Evolutionary conservation across 2,888 invertebrate genomes (phyloP), one percentile per base, ranked within the genome.

Genomic region (Schizaphis graminum): DNA sequence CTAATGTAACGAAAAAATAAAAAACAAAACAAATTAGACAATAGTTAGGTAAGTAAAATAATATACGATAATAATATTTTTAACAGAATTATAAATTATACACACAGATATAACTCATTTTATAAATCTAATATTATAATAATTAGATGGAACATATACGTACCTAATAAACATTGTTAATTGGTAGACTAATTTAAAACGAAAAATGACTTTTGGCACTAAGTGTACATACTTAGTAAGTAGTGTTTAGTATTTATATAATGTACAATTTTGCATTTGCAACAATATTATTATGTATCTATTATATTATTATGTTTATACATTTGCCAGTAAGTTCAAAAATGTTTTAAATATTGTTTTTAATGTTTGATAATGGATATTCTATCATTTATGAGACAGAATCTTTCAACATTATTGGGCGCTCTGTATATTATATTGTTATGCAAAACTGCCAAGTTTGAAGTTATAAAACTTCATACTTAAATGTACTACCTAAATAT

Each of bases 401-500:
- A 49, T 16, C 35, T 28, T 86, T 41, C 67, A 53, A 67, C 87
- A 41, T 53, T 49, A 87, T 87, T 86, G 87, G 61, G 57, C 26
- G 61, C 47, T 35, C 35, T 92, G 61, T 92, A 49, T 35, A 28
- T 56, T 49, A 35, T 86, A 87, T 87, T 88, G 61, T 61, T 92
- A 85, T 92, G 61, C 87, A 67, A 67, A 92, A 92, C 92, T 87
- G 92, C 87, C 87, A 92, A 88, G 87, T 92, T 67, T 87, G 7
- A 67, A 67, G 24, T 92, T 49, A 21, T 87, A 67, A 91, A 24
- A 86, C 47, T 11, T 91, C 2, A 24, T 91, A 41, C 35, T 89
- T 86, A 47, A 86, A 77, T 77, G 35, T 35, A 67, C 11, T 49
- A 67, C 5, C 11, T 28, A 89, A 35, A 26, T 90, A 47, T 28